Evolutionary conservation across 2,113 vertebrate genomes (phyloP), one percentile per base, ranked within the genome.

Genomic region (Rousettus leschenaultii): DNA sequence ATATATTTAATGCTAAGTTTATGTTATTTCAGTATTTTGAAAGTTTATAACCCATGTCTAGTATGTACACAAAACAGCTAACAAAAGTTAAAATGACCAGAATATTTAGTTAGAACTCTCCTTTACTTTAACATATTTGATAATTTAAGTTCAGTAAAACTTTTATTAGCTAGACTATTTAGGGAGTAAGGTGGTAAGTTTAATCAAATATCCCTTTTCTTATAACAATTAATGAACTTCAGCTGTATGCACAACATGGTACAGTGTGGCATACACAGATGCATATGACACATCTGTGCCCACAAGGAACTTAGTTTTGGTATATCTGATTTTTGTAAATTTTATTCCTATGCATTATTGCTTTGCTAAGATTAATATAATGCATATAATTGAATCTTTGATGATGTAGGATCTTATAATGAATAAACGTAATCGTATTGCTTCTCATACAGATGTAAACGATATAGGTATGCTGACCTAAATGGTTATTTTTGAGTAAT

Each of bases 401-500:
- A 55, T 95, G 59, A 91, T 86, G 74, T 79, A 74, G 43, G 26
- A n/a, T 86, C 55, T 89, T 90, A 45, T 30, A 89, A 75, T 8
- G 45, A 95, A 88, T 82, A 43, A 91, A 63, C 38, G 51, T 96
- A 21, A 70, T 74, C 75, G 73, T 95, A 70, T 93, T 97, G 71
- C 95, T 96, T 97, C 68, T 84, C 59, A 68, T 93, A 79, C 48
- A 88, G 91, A 68, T 90, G 48, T 93, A 79, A 97, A 91, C 0
- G 2, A 48, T 89, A 2, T 90, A 86, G 83, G 40, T 83, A 7
- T 97, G 92, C 92, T 97, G 86, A 95, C 77, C 35, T 61, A 68
- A 97, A 95, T 96, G 78, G 61, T 96, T 94, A 96, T 79, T 97
- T 97, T 95, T 97, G 43, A 97, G 33, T 95, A 97, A 91, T 94